phyloP scores from a whole-genome alignment of 2,797 vertebrate species.

The Betta splendens region DNA sequence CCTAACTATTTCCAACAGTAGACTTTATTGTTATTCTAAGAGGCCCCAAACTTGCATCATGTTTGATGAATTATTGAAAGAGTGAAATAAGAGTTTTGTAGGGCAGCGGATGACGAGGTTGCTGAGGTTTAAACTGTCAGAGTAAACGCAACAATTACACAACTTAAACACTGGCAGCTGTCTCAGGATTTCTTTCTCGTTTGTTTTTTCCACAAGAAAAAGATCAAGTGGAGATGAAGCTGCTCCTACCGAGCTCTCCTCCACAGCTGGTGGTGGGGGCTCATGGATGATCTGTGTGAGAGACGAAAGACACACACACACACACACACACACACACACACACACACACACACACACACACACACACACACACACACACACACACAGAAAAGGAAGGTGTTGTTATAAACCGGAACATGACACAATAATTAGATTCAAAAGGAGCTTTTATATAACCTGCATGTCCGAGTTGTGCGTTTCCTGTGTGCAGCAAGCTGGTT shows the following conservation, averaged over 20 bases:
- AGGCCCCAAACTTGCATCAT: conserved; percentile 38
- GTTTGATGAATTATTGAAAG: conserved; percentile 32
- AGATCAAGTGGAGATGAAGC: conserved; percentile 1
- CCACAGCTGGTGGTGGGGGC: conserved; percentile 87
- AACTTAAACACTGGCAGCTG: conserved; percentile 42
- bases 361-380: conserved; percentile 12
- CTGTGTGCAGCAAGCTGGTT: conserved; percentile 56
- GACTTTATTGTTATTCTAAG: conserved; percentile 37
- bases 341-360: too few species aligned
- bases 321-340: conserved; percentile 3
- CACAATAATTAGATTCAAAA: conserved; percentile 23
- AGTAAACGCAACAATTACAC: conserved; percentile 34
- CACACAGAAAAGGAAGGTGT: conserved; percentile 1
- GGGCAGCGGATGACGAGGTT: conserved; percentile 32
- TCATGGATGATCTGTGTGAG: conserved; percentile 93
- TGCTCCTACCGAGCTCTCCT: conserved; percentile 93
- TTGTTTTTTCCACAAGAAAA: conserved; percentile 13
- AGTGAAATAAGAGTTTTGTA: conserved; percentile 20
- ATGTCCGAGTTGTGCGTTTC: conserved; percentile 47
- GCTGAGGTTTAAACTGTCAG: conserved; percentile 35
- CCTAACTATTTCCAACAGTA: neutral
- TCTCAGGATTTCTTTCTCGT: neutral
- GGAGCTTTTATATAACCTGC: conserved; percentile 24
- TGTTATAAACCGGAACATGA: conserved; percentile 4
- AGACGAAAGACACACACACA: too few species aligned